Conservation (phyloP, 2,113 vertebrate species). For the Gallinago undulata region DNA sequence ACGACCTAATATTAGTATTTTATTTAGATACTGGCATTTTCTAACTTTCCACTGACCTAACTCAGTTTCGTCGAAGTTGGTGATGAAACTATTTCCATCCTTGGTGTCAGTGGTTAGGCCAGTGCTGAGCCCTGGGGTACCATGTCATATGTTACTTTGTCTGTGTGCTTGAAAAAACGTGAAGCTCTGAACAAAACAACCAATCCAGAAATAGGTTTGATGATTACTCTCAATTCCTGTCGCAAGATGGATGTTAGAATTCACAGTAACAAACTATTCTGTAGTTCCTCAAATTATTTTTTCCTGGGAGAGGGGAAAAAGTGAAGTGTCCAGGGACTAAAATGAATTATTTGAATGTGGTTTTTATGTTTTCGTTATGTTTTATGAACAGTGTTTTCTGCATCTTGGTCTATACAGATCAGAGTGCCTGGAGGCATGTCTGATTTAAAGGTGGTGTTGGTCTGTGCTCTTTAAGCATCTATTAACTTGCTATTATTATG, state of each 20-base stretch:
- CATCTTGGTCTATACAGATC: conserved; percentile 80
- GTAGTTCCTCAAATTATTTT: conserved; percentile 56
- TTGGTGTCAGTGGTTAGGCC: neutral
- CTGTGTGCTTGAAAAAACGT: neutral
- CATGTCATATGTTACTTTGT: neutral
- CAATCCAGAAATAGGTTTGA: neutral
- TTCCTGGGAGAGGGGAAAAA: neutral
- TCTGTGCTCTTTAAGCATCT: conserved; percentile 97
- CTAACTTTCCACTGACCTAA: neutral
- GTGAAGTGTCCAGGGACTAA: conserved; percentile 57
- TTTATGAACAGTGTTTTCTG: conserved; percentile 77
- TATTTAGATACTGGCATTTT: neutral
- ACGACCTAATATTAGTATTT: neutral
- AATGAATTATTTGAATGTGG: conserved; percentile 62
- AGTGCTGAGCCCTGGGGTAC: neutral
- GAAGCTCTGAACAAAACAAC: neutral
- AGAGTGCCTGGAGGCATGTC: conserved; percentile 90
- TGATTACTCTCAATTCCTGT: neutral
- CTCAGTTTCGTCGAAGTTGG: neutral
- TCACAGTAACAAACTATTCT: conserved; percentile 38
- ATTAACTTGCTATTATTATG: conserved; percentile 99
- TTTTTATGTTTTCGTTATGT: conserved; percentile 44
- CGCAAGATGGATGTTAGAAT: conserved; percentile 7
- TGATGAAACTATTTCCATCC: neutral
- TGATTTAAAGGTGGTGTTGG: conserved; percentile 98